Percentiles rank a stretch among this genome's conserved stretches.
These are phyloP conservation scores for Leptopilina drosophilae DNA, from an alignment of 2,888 invertebrate species.

Conservation along the genomic window DNA sequence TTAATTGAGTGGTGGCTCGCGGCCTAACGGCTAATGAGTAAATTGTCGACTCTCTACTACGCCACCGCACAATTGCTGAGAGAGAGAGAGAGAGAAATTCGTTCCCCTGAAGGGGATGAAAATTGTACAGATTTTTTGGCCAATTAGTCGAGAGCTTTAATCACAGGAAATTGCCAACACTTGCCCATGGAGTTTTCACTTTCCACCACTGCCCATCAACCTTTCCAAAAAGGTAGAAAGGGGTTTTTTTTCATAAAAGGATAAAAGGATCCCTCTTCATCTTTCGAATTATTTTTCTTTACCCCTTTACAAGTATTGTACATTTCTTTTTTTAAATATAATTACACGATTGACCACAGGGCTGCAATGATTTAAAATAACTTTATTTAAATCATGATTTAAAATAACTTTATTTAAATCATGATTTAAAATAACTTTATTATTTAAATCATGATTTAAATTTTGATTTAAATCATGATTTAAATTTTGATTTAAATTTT, in stretches of 20 bases:
- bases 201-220: constrained; percentile 25
- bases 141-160: constrained; percentile 61
- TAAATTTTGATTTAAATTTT: no score
- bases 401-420: no score
- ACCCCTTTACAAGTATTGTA: no score
- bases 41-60: constrained; percentile 65
- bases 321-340: no score
- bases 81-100: background rate
- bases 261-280: background rate
- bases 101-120: constrained; percentile 51
- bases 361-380: no score
- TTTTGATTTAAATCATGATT: no score
- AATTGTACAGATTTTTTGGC: constrained; percentile 68
- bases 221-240: background rate
- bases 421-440: no score
- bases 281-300: background rate
- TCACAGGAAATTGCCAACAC: constrained; percentile 40
- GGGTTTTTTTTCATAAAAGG: background rate
- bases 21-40: constrained; percentile 72
- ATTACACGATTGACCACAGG: no score
- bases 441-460: no score
- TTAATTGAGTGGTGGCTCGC: constrained; percentile 72
- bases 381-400: no score
- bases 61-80: constrained; percentile 49
- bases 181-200: constrained; percentile 36